Base-by-base conservation (phyloP, 2,113 vertebrate species). In the Perca fluviatilis region DNA sequence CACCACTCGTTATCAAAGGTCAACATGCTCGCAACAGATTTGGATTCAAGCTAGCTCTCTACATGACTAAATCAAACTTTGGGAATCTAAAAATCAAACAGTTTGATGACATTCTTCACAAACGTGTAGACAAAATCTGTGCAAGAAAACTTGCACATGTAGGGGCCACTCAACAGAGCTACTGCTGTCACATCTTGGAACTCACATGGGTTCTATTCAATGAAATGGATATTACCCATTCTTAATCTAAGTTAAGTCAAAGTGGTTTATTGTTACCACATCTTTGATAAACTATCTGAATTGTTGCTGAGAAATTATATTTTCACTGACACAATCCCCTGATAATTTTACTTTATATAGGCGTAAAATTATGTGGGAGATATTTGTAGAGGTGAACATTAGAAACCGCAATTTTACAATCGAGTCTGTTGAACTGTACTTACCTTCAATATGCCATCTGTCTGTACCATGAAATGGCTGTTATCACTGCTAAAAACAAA, bases 381-480 rank as follows among this genome's bases (percentile, higher is more conserved):
- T 11, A 53, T 61, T 16, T 14, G 57, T 4, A 70, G 15, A 49
- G 27, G 5, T 14, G 50, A 54, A 16, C 11, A 50, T 47, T 4
- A 67, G 2, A 25, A 40, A 58, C 1, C 33, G 40, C 1, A 33
- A 50, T 21, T 47, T 36, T 63, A 6, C 13, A 43, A 43, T 57
- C 0, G 14, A 69, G 2, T 18, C 3, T 18, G 8, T 49, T 23
- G 2, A 77, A 19, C 4, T 63, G 64, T 50, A 87, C 93, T 93
- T 49, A 95, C 79, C 50, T 25, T 83, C 25, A 96, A 25, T 0
- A 54, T 18, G 0, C 94, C 94, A n/a, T 95, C 88, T 1, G 60
- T 30, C 5, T 85, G 69, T 2, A 95, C 86, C 3, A 8, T 2
- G 85, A 96, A 94, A 16, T 83, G 86, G 2, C 10, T 64, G 83